Conservation (phyloP, 2,113 vertebrate genomes). For the Xiphophorus maculatus region DNA sequence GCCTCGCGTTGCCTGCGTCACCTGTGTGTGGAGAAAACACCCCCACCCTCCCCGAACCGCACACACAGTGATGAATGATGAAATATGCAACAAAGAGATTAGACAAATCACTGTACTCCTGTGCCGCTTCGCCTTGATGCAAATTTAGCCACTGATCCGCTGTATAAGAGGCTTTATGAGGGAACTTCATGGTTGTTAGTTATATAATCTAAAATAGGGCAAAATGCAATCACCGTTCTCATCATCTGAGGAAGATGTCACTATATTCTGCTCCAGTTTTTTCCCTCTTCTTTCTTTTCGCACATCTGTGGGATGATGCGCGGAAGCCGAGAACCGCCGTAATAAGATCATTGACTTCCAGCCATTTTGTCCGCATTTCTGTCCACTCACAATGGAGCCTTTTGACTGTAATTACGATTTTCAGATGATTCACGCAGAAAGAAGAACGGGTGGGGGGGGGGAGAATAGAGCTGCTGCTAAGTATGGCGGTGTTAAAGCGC, state of each 20-base stretch:
- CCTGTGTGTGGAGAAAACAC: slow-evolving; percentile 47
- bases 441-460: not conserved
- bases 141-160: slow-evolving; percentile 81
- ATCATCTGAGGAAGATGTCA: slow-evolving; percentile 74
- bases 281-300: slow-evolving; percentile 9
- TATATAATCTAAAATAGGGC: slow-evolving; percentile 80
- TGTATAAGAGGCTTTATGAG: slow-evolving; percentile 83
- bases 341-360: slow-evolving; percentile 70
- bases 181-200: slow-evolving; percentile 83
- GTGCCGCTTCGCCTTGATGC: slow-evolving; percentile 76
- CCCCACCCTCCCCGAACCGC: slow-evolving; percentile 8
- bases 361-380: slow-evolving; percentile 62
- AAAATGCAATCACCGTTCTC: slow-evolving; percentile 79
- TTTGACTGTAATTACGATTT: slow-evolving; percentile 39
- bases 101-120: slow-evolving; percentile 78
- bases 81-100: slow-evolving; percentile 83
- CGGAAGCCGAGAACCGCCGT: slow-evolving; percentile 49
- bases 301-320: slow-evolving; percentile 49
- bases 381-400: slow-evolving; percentile 56
- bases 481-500: slow-evolving; percentile 41
- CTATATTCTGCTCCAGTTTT: slow-evolving; percentile 61
- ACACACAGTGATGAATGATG: slow-evolving; percentile 67
- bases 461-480: slow-evolving; percentile 31
- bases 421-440: slow-evolving; percentile 22
- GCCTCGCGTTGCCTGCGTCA: slow-evolving; percentile 50